These are phyloP conservation scores for Gadopsis bispinosus DNA, from an alignment of 2,797 vertebrate genomes.

Conservation along the genomic window DNA sequence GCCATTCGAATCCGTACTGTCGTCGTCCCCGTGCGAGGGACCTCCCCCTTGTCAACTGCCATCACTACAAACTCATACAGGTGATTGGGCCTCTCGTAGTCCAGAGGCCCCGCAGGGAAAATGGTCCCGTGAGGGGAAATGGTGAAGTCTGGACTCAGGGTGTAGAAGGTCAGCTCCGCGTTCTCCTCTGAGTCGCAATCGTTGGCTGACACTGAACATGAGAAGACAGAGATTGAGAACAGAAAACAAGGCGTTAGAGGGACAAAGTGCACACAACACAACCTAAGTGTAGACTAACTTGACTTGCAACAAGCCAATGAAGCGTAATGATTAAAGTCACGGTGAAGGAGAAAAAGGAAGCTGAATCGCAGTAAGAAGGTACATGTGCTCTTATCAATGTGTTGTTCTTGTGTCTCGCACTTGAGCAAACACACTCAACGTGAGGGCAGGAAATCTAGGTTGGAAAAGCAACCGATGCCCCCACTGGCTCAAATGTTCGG, in stretches of 20 bases:
- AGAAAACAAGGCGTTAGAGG: slow-evolving; percentile 6
- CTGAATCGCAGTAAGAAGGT: not conserved
- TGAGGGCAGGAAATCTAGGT: not conserved
- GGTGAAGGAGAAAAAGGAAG: not conserved
- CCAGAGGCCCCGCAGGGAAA: slow-evolving; percentile 86
- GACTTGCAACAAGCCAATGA: not conserved
- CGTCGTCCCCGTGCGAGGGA: slow-evolving; percentile 89
- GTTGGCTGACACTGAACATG: slow-evolving; percentile 86
- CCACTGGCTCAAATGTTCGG: slow-evolving; percentile 16
- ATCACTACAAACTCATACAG: slow-evolving; percentile 92
- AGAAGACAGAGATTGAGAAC: not conserved
- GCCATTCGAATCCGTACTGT: slow-evolving; percentile 90
- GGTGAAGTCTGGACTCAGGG: slow-evolving; percentile 89
- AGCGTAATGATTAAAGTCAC: not conserved
- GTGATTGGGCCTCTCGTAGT: slow-evolving; percentile 89
- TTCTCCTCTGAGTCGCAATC: slow-evolving; percentile 91
- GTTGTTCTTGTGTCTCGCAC: not conserved
- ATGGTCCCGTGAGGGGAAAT: slow-evolving; percentile 89
- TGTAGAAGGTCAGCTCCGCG: slow-evolving; percentile 88
- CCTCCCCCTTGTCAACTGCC: slow-evolving; percentile 90
- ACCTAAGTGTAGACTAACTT: too few relatives aligned
- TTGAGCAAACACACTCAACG: slow-evolving; percentile 17
- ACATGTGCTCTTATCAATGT: not conserved
- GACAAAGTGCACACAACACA: too few relatives aligned
- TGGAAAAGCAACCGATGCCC: slow-evolving; percentile 2